These are phyloP conservation scores for Raja brachyura DNA, from an alignment of 2,113 vertebrate species.

Conservation along the genomic window DNA sequence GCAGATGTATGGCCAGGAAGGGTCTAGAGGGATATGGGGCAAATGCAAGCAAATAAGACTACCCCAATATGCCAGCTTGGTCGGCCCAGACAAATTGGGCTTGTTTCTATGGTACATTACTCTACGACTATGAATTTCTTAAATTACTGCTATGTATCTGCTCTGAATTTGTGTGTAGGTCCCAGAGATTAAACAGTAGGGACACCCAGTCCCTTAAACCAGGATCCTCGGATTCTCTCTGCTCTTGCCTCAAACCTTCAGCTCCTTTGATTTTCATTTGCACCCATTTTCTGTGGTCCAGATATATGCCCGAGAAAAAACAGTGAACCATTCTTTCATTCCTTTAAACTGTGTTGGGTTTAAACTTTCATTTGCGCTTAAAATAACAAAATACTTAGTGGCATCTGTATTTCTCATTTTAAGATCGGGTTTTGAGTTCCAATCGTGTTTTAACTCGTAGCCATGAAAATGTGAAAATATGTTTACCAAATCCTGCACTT, in stretches of 20 bases:
- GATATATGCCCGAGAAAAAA: neutral
- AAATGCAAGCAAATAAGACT: too few species aligned
- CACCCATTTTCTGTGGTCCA: neutral
- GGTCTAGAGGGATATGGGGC: too few species aligned
- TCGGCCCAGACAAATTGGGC: too few species aligned
- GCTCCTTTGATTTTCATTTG: neutral
- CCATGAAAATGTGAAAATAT: neutral
- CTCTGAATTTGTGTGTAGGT: neutral
- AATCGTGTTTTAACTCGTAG: neutral
- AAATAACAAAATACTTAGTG: neutral
- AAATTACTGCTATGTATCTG: neutral
- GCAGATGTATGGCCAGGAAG: too few species aligned
- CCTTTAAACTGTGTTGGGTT: neutral
- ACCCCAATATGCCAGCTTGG: too few species aligned
- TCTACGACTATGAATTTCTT: too few species aligned
- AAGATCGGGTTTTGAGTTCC: neutral
- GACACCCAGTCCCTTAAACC: neutral
- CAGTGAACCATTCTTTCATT: neutral
- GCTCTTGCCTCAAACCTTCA: neutral
- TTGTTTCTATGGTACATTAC: too few species aligned
- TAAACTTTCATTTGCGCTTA: neutral
- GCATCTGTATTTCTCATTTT: constrained; percentile 16
- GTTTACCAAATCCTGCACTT: neutral
- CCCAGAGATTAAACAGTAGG: neutral
- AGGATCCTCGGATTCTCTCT: neutral